Base-by-base conservation (phyloP, 2,888 invertebrate species). In the Schrankia costaestrigalis region DNA sequence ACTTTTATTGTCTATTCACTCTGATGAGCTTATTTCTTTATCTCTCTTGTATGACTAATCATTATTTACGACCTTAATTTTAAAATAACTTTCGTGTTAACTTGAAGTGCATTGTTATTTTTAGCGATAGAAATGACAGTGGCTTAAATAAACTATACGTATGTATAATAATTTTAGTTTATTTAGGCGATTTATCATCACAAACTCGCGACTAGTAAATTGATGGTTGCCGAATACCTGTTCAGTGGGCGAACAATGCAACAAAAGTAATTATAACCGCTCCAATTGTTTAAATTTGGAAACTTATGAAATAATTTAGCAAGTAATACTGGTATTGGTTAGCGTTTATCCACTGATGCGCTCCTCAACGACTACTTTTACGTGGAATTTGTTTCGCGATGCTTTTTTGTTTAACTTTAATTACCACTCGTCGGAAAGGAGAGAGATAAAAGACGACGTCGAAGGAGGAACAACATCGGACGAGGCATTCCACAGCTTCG, bases 281-380 rank as follows among this genome's bases (percentile, higher is more conserved):
- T 78, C 80, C 75, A 75, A 75, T 81, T 83, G 71, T 79, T 80
- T 70, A 81, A 84, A 77, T 84, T 84, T 83, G 82, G n/a, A 81
- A 74, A 78, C 78, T 84, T 81, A 82, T 78, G 81, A 85, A 83
- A 81, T 72, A 57, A 66, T 56, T 49, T 65, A 78, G 77, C 67
- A 69, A 69, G 55, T 65, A 51, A 54, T 66, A 70, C 70, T 72
- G n/a, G 73, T 72, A 68, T 73, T 66, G 68, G 61, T 67, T 25
- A 29, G 50, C 63, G 56, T 59, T 38, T 39, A 39, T 42, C 43
- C 44, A 39, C 38, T 49, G 44, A 52, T 45, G 55, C 48, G 47
- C 49, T 56, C 57, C 59, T 60, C 58, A 56, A 51, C n/a, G 57
- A 63, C 67, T 64, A 75, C 69, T 76, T 73, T 78, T 77, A 76